These are phyloP conservation scores for Ageneiosus marmoratus DNA, from an alignment of 2,113 vertebrate species.

Conservation along the genomic window DNA sequence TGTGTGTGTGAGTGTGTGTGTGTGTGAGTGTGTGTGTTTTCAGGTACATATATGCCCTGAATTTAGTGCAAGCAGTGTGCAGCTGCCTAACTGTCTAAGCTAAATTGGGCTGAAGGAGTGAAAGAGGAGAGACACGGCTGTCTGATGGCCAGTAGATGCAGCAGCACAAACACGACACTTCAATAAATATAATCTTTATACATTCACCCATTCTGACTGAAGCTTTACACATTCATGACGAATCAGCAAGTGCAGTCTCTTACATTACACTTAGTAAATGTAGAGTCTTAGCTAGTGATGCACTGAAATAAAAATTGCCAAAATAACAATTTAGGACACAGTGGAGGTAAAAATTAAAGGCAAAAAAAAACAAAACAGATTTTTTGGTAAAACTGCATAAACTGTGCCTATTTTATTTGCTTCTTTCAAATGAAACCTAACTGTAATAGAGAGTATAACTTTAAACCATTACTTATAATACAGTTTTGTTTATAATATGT, in stretches of 20 bases:
- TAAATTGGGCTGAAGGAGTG: slow-evolving; percentile 37
- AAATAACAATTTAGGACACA: neutral
- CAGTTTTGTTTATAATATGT: too few species aligned
- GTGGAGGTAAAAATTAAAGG: neutral
- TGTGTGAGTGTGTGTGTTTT: too few species aligned
- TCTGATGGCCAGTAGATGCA: slow-evolving; percentile 29
- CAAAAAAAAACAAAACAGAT: neutral
- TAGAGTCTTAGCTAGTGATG: neutral
- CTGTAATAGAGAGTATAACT: too few species aligned
- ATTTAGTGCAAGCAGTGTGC: slow-evolving; percentile 1
- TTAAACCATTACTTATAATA: too few species aligned
- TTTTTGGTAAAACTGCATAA: neutral
- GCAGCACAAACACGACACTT: slow-evolving; percentile 3
- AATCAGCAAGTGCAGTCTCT: neutral
- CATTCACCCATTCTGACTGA: neutral
- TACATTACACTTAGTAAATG: neutral
- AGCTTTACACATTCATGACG: neutral
- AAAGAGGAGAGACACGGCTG: slow-evolving; percentile 35
- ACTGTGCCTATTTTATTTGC: neutral
- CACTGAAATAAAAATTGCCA: neutral
- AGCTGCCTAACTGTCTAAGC: slow-evolving; percentile 35
- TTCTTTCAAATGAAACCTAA: neutral
- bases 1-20: too few species aligned
- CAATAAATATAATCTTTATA: neutral
- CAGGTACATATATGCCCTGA: neutral